Evolutionary conservation across 2,113 vertebrate genomes (phyloP).

Genomic region (Petromus typicus): DNA sequence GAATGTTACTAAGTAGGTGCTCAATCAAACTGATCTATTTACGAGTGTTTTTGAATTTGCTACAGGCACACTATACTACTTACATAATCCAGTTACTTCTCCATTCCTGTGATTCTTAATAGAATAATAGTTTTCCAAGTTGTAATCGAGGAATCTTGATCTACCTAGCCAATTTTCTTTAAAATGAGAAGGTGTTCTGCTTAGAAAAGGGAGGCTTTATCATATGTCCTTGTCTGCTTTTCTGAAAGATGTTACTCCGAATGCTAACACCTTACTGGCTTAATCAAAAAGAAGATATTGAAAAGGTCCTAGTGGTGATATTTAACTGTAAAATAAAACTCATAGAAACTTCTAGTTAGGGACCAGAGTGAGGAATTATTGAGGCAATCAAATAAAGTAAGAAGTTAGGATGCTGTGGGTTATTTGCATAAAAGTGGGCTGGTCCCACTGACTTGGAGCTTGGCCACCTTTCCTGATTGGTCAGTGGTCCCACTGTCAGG

Average conservation of each 20-base stretch:
- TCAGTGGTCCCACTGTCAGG: background rate
- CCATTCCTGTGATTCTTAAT: background rate
- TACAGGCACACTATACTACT: background rate
- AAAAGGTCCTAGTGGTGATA: slow-evolving; percentile 15
- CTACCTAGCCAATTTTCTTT: background rate
- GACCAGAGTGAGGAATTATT: background rate
- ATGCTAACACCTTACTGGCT: slow-evolving; percentile 40
- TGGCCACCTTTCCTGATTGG: background rate
- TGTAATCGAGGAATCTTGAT: slow-evolving; percentile 51
- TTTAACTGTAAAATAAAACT: slow-evolving; percentile 46
- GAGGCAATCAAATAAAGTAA: background rate
- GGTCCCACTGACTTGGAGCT: background rate
- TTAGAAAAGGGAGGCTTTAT: background rate
- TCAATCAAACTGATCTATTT: background rate
- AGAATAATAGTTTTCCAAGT: background rate
- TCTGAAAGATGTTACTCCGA: background rate
- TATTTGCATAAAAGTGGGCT: background rate
- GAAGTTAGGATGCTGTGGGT: accelerated
- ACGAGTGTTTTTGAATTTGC: background rate
- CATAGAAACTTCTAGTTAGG: background rate
- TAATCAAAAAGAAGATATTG: slow-evolving; percentile 59
- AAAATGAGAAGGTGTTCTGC: background rate
- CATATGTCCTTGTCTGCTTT: background rate
- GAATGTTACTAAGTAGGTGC: background rate
- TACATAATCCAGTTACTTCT: background rate